Percentiles rank a stretch among this genome's conserved stretches.
Conservation (phyloP, 2,797 vertebrate species). For the Loriculus beryllinus region DNA sequence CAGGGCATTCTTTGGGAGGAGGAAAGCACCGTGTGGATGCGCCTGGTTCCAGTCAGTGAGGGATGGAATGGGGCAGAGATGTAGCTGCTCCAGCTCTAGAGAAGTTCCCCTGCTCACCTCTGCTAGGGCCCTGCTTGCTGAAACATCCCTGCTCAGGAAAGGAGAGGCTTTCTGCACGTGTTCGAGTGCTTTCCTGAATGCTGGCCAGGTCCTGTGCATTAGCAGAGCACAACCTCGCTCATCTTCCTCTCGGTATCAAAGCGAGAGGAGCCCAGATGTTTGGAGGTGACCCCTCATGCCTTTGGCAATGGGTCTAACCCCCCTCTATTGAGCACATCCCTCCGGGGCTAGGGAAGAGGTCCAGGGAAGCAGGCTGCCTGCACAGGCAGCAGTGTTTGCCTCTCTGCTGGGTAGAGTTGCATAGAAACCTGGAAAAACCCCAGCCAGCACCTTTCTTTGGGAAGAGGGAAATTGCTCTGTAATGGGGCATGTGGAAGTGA, state of each 20-base stretch:
- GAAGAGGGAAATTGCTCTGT: constrained; percentile 9
- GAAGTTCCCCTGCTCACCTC: neutral
- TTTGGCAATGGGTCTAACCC: neutral
- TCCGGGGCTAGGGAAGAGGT: neutral
- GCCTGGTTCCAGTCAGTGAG: accelerated
- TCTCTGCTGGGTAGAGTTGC: neutral
- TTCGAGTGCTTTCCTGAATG: neutral
- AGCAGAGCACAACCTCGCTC: neutral
- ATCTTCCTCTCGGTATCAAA: accelerated
- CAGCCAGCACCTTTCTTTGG: neutral
- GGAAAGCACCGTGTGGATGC: neutral
- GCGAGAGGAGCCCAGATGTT: neutral
- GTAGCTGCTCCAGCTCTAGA: neutral
- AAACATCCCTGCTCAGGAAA: neutral
- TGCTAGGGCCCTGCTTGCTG: neutral
- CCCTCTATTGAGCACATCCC: neutral
- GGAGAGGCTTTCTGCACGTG: neutral
- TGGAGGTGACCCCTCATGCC: neutral
- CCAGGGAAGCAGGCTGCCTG: neutral
- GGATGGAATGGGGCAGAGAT: accelerated
- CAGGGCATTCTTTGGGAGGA: neutral
- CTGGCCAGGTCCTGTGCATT: neutral
- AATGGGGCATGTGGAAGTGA: constrained; percentile 18
- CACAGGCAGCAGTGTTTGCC: neutral
- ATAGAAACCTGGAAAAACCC: neutral